Conservation (phyloP, 2,888 invertebrate species). For the Pilophorus perplexus region DNA sequence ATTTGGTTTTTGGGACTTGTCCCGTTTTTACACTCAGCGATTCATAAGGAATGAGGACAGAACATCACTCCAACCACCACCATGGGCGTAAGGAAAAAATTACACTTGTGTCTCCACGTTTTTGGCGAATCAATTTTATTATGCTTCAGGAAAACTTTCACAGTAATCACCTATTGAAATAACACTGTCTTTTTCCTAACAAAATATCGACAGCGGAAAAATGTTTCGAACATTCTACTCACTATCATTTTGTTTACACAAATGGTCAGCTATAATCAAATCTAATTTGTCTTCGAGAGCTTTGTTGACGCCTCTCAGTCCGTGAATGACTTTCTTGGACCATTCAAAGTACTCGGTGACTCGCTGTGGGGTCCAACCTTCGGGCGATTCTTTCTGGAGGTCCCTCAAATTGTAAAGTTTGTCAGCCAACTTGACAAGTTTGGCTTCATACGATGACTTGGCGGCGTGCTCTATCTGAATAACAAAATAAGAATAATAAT, state of each 20-base stretch:
- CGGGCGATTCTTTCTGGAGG: slow-evolving; percentile 57
- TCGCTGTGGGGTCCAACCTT: slow-evolving; percentile 62
- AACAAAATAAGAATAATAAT: neutral
- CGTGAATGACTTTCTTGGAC: slow-evolving; percentile 66
- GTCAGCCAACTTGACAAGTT: slow-evolving; percentile 76
- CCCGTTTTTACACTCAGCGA: too few species aligned
- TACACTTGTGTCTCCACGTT: too few species aligned
- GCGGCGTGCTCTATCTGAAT: slow-evolving; percentile 60
- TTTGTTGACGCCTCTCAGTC: slow-evolving; percentile 62
- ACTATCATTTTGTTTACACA: neutral
- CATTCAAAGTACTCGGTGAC: slow-evolving; percentile 66
- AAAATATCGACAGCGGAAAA: neutral
- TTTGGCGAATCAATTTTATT: too few species aligned
- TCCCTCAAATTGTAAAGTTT: slow-evolving; percentile 79
- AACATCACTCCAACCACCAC: too few species aligned
- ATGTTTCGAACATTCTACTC: neutral
- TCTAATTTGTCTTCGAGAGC: slow-evolving; percentile 60
- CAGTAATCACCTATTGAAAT: neutral
- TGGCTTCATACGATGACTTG: slow-evolving; percentile 60
- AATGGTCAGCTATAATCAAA: slow-evolving; percentile 28
- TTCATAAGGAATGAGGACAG: too few species aligned
- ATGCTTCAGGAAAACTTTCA: too few species aligned
- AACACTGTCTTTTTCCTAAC: too few species aligned
- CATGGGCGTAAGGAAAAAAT: too few species aligned
- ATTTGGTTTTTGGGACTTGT: too few species aligned